phyloP scores from a whole-genome alignment of 1,140 invertebrate genomes.

The Trichogramma pretiosum region DNA sequence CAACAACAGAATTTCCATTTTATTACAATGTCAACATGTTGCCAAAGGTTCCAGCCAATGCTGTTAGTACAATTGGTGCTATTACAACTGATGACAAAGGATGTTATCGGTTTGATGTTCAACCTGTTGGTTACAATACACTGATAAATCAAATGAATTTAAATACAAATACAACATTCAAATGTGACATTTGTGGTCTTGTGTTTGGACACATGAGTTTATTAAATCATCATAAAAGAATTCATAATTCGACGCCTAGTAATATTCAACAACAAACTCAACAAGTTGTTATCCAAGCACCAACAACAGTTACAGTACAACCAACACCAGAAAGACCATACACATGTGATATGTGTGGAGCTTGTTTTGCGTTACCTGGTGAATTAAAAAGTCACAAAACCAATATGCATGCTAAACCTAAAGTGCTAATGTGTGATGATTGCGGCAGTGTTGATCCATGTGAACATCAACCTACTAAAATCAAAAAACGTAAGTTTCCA shows the following conservation, averaged over 20 bases:
- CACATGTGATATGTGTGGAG: conserved; percentile 51
- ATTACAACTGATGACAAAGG: conserved; percentile 46
- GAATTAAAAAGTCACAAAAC: conserved; percentile 49
- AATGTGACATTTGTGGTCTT: conserved; percentile 75
- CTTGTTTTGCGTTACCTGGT: conserved; percentile 48
- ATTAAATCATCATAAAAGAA: conserved; percentile 72
- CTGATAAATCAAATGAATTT: conserved; percentile 51
- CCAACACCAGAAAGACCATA: conserved; percentile 51
- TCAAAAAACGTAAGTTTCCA: conserved; percentile 40
- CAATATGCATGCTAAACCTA: conserved; percentile 44
- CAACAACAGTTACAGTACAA: conserved; percentile 48
- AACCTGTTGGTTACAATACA: conserved; percentile 49
- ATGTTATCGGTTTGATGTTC: conserved; percentile 50
- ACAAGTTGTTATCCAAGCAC: conserved; percentile 48
- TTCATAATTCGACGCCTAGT: conserved; percentile 54
- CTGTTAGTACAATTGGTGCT: conserved; percentile 41
- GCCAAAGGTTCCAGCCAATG: conserved; percentile 45
- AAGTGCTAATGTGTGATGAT: conserved; percentile 42
- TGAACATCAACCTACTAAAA: conserved; percentile 44
- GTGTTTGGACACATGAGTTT: conserved; percentile 71
- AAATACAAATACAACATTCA: conserved; percentile 71
- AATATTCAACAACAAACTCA: conserved; percentile 46
- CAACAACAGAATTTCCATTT: conserved; percentile 46
- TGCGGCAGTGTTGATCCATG: conserved; percentile 44
- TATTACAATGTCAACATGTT: conserved; percentile 52